Base-by-base conservation (phyloP, 2,888 invertebrate species). In the Aquatica leii region DNA sequence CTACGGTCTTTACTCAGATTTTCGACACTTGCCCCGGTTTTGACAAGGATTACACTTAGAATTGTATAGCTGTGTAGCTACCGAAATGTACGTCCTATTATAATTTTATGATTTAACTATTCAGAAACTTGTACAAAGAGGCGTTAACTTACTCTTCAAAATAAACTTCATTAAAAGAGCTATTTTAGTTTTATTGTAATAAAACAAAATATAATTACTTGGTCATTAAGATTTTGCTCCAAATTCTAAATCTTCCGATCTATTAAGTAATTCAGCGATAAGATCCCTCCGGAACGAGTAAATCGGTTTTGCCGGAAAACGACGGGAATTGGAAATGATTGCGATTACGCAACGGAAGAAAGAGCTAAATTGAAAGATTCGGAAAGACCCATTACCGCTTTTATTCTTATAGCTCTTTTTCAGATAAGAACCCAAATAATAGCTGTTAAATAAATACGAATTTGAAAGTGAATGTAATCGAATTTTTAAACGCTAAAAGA, bases 281-380 rank as follows among this genome's bases (percentile, higher is more conserved):
- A 71, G 64, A 64, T 57, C 69, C 73, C 73, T 68, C 69, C 74
- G 74, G 76, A 75, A 74, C 71, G 74, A 66, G 75, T 76, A 68
- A 78, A 77, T 78, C 77, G 76, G 75, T 78, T 77, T 76, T 76
- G 74, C 76, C 78, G 78, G 77, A 76, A 71, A 78, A 77, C 76
- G 77, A 76, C 74, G 76, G 73, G 78, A 79, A 79, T 78, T 77
- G 79, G 77, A 78, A 78, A 79, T 78, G 73, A 75, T 71, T 72
- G 73, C 76, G 78, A 79, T 79, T 79, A 78, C 76, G 72, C 69
- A 62, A 68, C 72, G 74, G 73, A 76, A 75, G 74, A 77, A 78
- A 77, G 74, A 73, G 75, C 70, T 74, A 75, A 77, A 77, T 77
- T 74, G 73, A 75, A 72, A 72, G 71, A 67, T 71, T 73, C 74